Evolutionary conservation across 2,888 invertebrate genomes (phyloP).

Genomic region (Brachyptera putata): DNA sequence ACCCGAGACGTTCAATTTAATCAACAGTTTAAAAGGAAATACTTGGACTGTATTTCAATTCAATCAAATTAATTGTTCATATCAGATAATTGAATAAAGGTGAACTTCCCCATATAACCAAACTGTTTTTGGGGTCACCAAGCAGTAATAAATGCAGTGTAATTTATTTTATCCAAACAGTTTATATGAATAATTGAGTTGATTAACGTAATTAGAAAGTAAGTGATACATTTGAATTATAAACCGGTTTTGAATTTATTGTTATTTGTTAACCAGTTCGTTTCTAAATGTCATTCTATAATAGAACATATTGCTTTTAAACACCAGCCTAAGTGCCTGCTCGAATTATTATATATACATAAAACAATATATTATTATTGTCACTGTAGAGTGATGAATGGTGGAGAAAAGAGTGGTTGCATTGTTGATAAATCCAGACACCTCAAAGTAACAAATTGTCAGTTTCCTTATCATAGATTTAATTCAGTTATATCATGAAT

Average conservation of each 20-base stretch:
- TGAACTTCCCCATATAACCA: no score
- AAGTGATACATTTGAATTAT: not conserved
- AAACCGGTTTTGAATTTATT: not conserved
- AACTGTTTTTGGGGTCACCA: no score
- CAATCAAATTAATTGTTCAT: no score
- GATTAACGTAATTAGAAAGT: not conserved
- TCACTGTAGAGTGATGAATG: no score
- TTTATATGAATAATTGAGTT: not conserved
- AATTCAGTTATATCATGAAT: not conserved
- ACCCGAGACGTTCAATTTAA: no score
- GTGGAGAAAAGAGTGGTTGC: not conserved
- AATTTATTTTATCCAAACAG: no score
- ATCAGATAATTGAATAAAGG: no score
- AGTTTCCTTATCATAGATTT: not conserved
- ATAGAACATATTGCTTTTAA: slow-evolving; percentile 2
- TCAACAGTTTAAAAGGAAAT: no score
- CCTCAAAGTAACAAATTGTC: slow-evolving; percentile 6
- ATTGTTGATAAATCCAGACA: not conserved
- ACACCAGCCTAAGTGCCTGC: slow-evolving; percentile 20
- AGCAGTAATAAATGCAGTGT: no score
- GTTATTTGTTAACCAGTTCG: not conserved
- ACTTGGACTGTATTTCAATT: no score
- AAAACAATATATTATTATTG: not conserved
- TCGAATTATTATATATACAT: not conserved
- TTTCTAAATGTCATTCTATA: not conserved